Evolutionary conservation across 2,888 invertebrate genomes (phyloP).

Genomic region (Zhuqinia jingwanae): DNA sequence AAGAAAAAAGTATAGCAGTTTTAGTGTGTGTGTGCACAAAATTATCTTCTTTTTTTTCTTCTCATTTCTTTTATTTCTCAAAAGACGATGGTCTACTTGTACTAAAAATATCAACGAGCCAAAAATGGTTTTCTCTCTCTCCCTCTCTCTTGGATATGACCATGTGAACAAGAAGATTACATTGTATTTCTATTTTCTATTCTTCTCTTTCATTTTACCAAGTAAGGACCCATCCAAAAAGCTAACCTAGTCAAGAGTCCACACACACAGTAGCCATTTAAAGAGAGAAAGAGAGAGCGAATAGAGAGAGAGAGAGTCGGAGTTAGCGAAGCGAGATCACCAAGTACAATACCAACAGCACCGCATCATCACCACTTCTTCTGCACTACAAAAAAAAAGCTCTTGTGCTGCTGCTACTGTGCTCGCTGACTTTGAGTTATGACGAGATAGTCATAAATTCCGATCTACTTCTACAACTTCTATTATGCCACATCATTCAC

Average conservation of each 20-base stretch:
- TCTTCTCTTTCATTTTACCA: conserved; percentile 8
- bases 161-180: conserved; percentile 31
- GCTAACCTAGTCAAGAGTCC: conserved; percentile 21
- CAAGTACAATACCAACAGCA: not conserved
- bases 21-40: conserved; percentile 9
- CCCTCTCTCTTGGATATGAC: too few species aligned
- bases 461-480: conserved; percentile 68
- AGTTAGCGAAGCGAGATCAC: not conserved
- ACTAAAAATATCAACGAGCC: not conserved
- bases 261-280: not conserved
- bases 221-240: too few species aligned
- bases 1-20: not conserved
- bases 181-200: conserved; percentile 26
- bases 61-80: not conserved
- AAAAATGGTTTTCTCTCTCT: not conserved
- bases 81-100: not conserved
- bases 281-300: not conserved
- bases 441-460: conserved; percentile 75
- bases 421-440: conserved; percentile 75
- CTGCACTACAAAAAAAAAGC: not conserved
- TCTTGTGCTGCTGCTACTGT: not conserved
- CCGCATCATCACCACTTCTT: not conserved
- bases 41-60: conserved; percentile 5
- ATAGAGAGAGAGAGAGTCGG: too few species aligned
- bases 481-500: conserved; percentile 52